These are phyloP conservation scores for Gibbula magus DNA, from an alignment of 2,888 invertebrate species.

Conservation along the genomic window DNA sequence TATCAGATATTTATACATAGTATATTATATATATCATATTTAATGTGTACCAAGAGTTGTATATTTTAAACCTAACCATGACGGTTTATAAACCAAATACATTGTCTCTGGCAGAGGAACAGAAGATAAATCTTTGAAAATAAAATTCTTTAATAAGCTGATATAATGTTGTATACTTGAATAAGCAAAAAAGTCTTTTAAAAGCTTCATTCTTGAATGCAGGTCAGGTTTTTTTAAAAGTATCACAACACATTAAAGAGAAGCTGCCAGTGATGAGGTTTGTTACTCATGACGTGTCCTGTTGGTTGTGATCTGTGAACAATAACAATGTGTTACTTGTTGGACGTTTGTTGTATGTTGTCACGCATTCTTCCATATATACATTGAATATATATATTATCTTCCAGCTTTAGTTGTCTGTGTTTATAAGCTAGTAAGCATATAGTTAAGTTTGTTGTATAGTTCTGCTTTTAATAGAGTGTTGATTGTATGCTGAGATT, in stretches of 20 bases:
- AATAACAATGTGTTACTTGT: too few species aligned
- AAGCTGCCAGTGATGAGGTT: neutral
- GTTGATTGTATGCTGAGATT: neutral
- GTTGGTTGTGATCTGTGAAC: neutral
- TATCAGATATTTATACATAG: conserved; percentile 2
- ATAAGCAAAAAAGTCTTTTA: too few species aligned
- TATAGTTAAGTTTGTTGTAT: conserved; percentile 2
- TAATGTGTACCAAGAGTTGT: conserved; percentile 1
- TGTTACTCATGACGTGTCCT: neutral
- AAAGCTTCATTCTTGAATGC: too few species aligned
- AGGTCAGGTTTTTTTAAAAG: too few species aligned
- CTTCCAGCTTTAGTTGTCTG: conserved; percentile 5
- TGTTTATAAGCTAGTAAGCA: neutral
- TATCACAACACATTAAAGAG: too few species aligned
- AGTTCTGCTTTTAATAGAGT: neutral
- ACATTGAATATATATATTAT: neutral
- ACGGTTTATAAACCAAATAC: conserved; percentile 1
- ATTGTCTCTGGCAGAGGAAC: neutral
- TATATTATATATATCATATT: conserved; percentile 6
- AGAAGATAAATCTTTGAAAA: too few species aligned
- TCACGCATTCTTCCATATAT: neutral
- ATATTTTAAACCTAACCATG: neutral
- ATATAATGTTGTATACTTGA: too few species aligned
- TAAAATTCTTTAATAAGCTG: too few species aligned
- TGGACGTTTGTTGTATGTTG: neutral